Conservation (phyloP, 2,113 vertebrate genomes). For the Nibea coibor region DNA sequence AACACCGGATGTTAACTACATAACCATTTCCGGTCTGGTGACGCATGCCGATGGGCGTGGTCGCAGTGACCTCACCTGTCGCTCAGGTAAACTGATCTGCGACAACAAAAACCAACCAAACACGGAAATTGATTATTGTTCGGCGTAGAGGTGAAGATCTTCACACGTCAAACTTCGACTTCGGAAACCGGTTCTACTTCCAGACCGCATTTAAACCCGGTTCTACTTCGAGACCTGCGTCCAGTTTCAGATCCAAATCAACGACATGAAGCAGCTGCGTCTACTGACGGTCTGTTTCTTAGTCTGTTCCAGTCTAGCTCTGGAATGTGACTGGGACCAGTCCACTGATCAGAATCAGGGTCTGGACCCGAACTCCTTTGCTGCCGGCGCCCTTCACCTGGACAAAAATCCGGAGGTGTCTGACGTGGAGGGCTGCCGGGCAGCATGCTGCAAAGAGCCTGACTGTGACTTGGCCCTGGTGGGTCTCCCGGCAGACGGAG, state of each 20-base stretch:
- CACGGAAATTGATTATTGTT: constrained; percentile 43
- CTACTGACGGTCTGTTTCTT: constrained; percentile 1
- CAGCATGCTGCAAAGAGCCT: constrained; percentile 53
- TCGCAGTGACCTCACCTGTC: constrained; percentile 56
- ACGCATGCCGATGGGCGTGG: constrained; percentile 34
- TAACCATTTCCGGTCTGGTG: background rate
- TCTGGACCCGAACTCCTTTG: background rate
- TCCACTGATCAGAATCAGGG: background rate
- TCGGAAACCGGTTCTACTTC: background rate
- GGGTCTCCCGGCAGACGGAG: constrained; percentile 39
- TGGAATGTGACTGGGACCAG: constrained; percentile 57
- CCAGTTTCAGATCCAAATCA: background rate
- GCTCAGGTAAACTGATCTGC: constrained; percentile 56
- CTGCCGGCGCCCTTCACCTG: background rate
- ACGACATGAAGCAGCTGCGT: fast-evolving
- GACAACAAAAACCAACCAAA: constrained; percentile 33
- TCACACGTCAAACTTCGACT: background rate
- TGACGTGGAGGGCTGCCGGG: constrained; percentile 41
- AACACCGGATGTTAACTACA: no score
- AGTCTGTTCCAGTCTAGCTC: background rate
- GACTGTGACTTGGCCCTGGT: constrained; percentile 71
- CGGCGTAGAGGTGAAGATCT: background rate
- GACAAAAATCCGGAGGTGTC: background rate
- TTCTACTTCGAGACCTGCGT: background rate
- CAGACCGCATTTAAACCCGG: background rate